Conservation (phyloP, 2,888 invertebrate species). For the Scaptomyza parva region DNA sequence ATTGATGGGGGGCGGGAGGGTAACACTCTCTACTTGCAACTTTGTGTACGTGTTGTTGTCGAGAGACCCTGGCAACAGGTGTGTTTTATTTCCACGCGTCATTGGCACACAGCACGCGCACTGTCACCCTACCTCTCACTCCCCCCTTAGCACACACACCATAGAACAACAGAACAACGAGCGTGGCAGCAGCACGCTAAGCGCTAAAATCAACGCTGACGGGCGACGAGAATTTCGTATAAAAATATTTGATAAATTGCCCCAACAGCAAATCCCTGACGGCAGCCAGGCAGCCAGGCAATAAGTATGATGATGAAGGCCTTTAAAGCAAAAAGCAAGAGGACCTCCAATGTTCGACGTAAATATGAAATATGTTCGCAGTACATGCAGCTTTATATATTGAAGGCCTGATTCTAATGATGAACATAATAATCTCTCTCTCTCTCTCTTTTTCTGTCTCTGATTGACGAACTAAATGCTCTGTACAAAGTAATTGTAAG, state of each 20-base stretch:
- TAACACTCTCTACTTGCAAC: no score
- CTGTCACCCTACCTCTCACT: slow-evolving; percentile 14
- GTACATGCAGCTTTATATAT: slow-evolving; percentile 27
- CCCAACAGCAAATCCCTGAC: slow-evolving; percentile 26
- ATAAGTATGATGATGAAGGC: slow-evolving; percentile 10
- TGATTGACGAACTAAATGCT: not conserved
- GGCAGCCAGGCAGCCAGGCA: slow-evolving; percentile 16
- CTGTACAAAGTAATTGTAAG: not conserved
- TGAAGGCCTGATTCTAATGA: no score
- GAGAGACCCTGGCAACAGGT: slow-evolving; percentile 66
- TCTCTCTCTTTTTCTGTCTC: no score
- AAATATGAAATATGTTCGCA: slow-evolving; percentile 37
- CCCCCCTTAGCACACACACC: slow-evolving; percentile 2
- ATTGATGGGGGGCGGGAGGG: slow-evolving; percentile 10
- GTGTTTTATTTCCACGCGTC: slow-evolving; percentile 71
- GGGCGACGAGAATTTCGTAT: slow-evolving; percentile 61
- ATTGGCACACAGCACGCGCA: slow-evolving; percentile 39
- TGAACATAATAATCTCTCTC: no score
- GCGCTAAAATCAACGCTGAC: slow-evolving; percentile 77
- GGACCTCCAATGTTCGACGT: slow-evolving; percentile 15
- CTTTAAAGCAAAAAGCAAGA: slow-evolving; percentile 31
- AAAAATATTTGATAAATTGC: slow-evolving; percentile 70
- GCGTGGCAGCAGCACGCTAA: slow-evolving; percentile 36
- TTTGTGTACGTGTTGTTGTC: no score
- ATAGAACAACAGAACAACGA: not conserved